Percentiles rank a stretch among this genome's conserved stretches.
Evolutionary conservation across 2,888 invertebrate genomes (phyloP).

Genomic region (Tinea trinotella): DNA sequence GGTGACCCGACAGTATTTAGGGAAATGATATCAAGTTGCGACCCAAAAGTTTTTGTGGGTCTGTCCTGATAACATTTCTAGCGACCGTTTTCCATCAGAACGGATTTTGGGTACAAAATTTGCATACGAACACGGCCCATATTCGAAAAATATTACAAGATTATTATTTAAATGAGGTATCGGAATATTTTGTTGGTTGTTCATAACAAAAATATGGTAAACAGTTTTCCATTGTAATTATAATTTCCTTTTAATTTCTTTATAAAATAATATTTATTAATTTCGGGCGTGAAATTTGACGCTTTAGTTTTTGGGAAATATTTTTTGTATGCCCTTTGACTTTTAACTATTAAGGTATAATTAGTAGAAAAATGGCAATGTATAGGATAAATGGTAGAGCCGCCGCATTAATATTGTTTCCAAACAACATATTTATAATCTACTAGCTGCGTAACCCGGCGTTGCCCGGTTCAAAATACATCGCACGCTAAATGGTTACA

Average conservation of each 20-base stretch:
- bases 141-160: conserved; percentile 28
- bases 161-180: conserved; percentile 1
- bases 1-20: conserved; percentile 25
- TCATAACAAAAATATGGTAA: background rate
- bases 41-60: conserved; percentile 57
- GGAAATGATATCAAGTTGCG: conserved; percentile 50
- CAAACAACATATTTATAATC: no score
- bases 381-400: no score
- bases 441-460: no score
- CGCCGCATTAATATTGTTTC: no score
- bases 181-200: background rate
- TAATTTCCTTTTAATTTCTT: background rate
- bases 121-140: conserved; percentile 63
- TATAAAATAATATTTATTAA: no score
- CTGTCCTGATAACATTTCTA: conserved; percentile 45
- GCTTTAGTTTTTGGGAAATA: no score
- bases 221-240: background rate
- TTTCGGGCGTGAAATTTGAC: no score
- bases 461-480: no score
- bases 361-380: no score
- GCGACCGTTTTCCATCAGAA: conserved; percentile 55
- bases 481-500: no score
- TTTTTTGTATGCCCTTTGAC: no score
- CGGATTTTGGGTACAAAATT: conserved; percentile 61
- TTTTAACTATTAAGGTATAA: no score